Base-by-base conservation (phyloP, 2,888 invertebrate genomes). In the Omphaloscelis lunosa region DNA sequence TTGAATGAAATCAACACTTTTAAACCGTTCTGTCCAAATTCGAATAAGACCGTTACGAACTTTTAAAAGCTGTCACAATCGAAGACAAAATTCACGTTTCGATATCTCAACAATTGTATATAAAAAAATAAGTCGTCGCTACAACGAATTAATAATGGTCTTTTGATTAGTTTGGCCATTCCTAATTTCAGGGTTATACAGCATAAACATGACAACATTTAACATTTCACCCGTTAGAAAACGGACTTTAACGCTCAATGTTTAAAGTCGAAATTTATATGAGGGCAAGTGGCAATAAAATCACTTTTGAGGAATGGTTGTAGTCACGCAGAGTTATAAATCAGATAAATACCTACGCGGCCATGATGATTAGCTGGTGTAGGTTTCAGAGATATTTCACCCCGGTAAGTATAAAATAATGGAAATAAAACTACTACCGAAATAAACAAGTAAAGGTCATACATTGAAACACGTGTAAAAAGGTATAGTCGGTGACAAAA, bases 281-380 rank as follows among this genome's bases (percentile, higher is more conserved):
- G 90, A 79, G 86, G 88, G 87, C 86, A 89, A 90, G 88, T 89
- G 89, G 91, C 90, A 91, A 92, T 94, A 94, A 95, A 94, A 95
- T 94, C 94, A 95, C 93, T 95, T 95, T 94, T 93, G 90, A 93
- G 91, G 91, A 93, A 94, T 94, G 94, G 92, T 85, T 88, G 88
- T 80, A 92, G 95, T 95, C 96, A 96, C 96, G 96, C 93, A 95
- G 88, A 84, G 90, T 82, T 85, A 94, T 95, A 95, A 95, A 95
- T 95, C 95, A 93, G 93, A 93, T 93, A 94, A 94, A 94, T 95
- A 93, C 92, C 91, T 90, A 89, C 89, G 88, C 86, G 88, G 89
- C 89, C 68, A 79, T 77, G 75, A 93, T 93, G 93, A 93, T 94
- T 93, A 92, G 91, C 88, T 85, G 83, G 81, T 84, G 78, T 87